Conservation (phyloP, 2,888 invertebrate species). For the Neoascia interrupta region DNA sequence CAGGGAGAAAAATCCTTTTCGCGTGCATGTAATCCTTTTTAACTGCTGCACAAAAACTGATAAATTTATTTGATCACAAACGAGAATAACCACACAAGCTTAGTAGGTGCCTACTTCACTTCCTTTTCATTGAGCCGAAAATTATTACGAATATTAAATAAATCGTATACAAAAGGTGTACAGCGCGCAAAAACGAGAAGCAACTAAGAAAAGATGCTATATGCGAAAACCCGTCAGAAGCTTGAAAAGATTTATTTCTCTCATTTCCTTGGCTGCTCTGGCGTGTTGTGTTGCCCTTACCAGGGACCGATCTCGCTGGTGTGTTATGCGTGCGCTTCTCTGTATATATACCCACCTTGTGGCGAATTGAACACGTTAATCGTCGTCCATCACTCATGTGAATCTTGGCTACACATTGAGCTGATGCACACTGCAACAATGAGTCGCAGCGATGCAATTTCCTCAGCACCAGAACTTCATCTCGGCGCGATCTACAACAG, state of each 20-base stretch:
- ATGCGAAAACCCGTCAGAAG: conserved; percentile 56
- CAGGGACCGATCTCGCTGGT: conserved; percentile 38
- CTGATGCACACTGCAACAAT: conserved; percentile 45
- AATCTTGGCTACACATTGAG: conserved; percentile 26
- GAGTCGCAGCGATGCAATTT: no score
- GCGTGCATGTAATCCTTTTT: no score
- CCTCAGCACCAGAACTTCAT: no score
- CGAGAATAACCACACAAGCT: conserved; percentile 39
- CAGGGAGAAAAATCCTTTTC: no score
- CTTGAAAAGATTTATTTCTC: conserved; percentile 69
- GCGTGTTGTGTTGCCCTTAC: conserved; percentile 33
- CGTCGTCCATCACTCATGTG: conserved; percentile 64
- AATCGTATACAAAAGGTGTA: conserved; percentile 31
- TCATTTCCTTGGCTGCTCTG: conserved; percentile 64
- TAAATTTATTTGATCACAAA: conserved; percentile 28
- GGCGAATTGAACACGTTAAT: conserved; percentile 68
- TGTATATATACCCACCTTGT: conserved; percentile 46
- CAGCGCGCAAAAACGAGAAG: neutral
- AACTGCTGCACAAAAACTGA: conserved; percentile 17
- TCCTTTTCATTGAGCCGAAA: conserved; percentile 52
- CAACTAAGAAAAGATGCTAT: neutral
- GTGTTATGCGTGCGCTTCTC: conserved; percentile 40
- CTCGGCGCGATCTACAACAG: conserved; percentile 57
- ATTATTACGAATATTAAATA: conserved; percentile 61
- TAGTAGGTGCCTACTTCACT: conserved; percentile 50